Evolutionary conservation across 2,797 vertebrate species (phyloP).

Genomic region (Rhyacichthys aspro): DNA sequence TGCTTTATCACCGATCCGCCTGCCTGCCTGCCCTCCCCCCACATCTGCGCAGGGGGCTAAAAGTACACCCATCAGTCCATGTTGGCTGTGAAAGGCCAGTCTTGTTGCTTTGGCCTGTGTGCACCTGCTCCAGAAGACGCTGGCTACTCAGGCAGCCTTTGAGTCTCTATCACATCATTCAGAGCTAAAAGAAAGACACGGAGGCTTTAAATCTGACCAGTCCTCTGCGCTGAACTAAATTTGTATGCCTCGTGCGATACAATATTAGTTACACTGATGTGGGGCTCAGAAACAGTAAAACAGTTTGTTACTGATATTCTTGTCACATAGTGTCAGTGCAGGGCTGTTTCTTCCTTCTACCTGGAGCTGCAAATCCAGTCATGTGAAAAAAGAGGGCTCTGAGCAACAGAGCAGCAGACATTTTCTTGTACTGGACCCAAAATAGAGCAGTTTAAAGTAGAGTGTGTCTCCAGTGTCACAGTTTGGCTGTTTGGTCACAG

Average conservation of each 20-base stretch:
- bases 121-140: slow-evolving; percentile 63
- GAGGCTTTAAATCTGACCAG: slow-evolving; percentile 2
- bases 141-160: slow-evolving; percentile 24
- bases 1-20: slow-evolving; percentile 33
- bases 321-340: slow-evolving; percentile 32
- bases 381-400: slow-evolving; percentile 9
- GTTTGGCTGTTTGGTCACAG: too few species aligned
- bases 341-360: slow-evolving; percentile 20
- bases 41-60: slow-evolving; percentile 37
- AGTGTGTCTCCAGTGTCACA: background rate
- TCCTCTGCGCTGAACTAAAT: background rate
- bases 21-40: slow-evolving; percentile 48
- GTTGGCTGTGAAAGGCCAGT: slow-evolving; percentile 57
- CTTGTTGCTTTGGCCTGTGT: slow-evolving; percentile 57
- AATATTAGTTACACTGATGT: slow-evolving; percentile 7
- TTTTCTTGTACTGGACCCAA: background rate
- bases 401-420: slow-evolving; percentile 13
- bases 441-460: background rate
- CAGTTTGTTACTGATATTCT: slow-evolving; percentile 42
- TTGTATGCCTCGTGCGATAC: slow-evolving; percentile 4
- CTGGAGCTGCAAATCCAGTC: slow-evolving; percentile 27
- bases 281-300: slow-evolving; percentile 18
- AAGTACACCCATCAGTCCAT: slow-evolving; percentile 61
- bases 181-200: slow-evolving; percentile 15
- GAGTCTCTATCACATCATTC: slow-evolving; percentile 39